A percentile compares a stretch with the other conserved stretches of the same genome.
Conservation (phyloP, 2,797 vertebrate genomes). For the Chelon auratus region DNA sequence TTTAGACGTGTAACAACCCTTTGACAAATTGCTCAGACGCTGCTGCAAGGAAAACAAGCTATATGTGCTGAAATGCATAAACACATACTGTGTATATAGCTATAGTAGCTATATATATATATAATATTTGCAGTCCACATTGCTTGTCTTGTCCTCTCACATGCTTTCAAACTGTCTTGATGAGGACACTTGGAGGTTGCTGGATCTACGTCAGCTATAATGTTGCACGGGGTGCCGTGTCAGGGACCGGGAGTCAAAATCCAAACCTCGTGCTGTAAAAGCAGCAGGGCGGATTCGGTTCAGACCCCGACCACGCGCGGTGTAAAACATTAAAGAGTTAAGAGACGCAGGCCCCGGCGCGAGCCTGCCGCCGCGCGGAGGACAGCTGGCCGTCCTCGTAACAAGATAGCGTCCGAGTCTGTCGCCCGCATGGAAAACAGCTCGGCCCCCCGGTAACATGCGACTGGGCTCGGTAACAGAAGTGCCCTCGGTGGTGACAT, state of each 20-base stretch:
- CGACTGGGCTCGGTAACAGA: conserved; percentile 56
- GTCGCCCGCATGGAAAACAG: conserved; percentile 63
- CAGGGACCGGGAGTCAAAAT: too few species aligned
- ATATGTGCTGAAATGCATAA: not conserved
- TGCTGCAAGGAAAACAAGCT: conserved; percentile 19
- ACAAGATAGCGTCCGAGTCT: conserved; percentile 62
- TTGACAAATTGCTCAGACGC: conserved; percentile 40
- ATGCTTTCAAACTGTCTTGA: not conserved
- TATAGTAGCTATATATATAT: too few species aligned
- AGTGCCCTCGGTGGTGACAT: conserved; percentile 61
- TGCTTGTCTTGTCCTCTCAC: not conserved
- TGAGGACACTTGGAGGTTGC: not conserved
- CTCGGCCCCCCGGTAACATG: conserved; percentile 59
- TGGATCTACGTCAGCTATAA: not conserved
- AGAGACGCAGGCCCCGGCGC: conserved; percentile 12
- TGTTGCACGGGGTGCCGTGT: not conserved
- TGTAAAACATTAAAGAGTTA: conserved; percentile 51
- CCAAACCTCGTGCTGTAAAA: not conserved
- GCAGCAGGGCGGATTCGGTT: conserved; percentile 14
- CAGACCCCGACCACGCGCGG: conserved; percentile 11
- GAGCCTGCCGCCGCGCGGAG: conserved; percentile 32
- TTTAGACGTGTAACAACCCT: conserved; percentile 42
- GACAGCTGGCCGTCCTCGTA: conserved; percentile 70
- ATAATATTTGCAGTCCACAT: too few species aligned
- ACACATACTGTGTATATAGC: too few species aligned